Base-by-base conservation (phyloP, 2,113 vertebrate genomes). In the Rissa tridactyla region DNA sequence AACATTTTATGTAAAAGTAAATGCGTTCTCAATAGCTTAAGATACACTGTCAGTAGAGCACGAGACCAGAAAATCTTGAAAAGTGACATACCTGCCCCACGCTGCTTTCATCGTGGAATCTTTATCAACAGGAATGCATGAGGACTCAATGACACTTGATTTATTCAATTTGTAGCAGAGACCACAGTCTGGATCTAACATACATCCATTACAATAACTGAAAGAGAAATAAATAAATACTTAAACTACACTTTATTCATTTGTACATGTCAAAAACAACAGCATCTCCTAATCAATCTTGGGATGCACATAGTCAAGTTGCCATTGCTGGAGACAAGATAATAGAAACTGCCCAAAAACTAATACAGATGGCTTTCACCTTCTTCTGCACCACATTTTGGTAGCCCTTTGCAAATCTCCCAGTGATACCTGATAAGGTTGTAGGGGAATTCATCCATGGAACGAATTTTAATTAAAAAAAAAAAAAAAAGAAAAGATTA, bases 91-190 rank as follows among this genome's bases (percentile, higher is more conserved):
- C 99, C 99, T 99, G 98, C 99, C 99, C 99, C 99, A 99, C 14
- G 99, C 99, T 27, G 99, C 99, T 84, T 98, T 98, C 85, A 98
- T 98, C 21, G 99, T 99, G 89, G 99, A 99, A 62, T 97, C 98
- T 94, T 97, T 98, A 97, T 98, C 98, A 96, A 99, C 98, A 44
- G 99, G 98, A 85, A 99, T 97, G 46, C 99, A 99, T 47, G 99
- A 99, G 82, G 99, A 98, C 80, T 99, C 97, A 52, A 98, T 89
- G 90, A 99, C 97, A 27, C 96, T 97, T 10, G 99, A 99, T 80
- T 96, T 97, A 92, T 99, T 99, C 95, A 99, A 97, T 96, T 98
- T 98, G 97, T 99, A 99, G 97, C 99, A 99, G 98, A 99, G 99
- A 22, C 99, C 99, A 62, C 99, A 99, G 89, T 98, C 94, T 30